Evolutionary conservation across 2,888 invertebrate genomes (phyloP).

Genomic region (Dorcus parallelipipedus): DNA sequence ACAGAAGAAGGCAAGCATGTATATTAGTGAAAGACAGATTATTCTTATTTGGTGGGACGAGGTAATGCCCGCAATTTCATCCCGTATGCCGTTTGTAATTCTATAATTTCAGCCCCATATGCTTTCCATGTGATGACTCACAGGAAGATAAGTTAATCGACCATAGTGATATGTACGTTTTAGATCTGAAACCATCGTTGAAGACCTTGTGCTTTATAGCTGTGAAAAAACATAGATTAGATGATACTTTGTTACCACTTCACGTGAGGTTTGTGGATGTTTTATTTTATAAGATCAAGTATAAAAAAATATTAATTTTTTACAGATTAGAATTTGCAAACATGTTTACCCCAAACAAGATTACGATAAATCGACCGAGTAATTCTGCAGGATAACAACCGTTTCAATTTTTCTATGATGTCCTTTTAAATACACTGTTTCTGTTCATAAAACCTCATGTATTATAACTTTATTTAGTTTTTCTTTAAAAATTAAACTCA

Average conservation of each 20-base stretch:
- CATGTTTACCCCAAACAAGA: constrained; percentile 69
- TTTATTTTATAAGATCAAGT: neutral
- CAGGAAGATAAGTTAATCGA: constrained; percentile 62
- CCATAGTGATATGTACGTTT: constrained; percentile 77
- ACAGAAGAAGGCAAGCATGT: constrained; percentile 76
- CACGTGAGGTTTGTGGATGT: constrained; percentile 58
- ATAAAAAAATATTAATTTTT: constrained; percentile 30
- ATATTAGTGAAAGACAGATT: constrained; percentile 69
- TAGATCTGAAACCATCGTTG: constrained; percentile 75
- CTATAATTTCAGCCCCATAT: constrained; percentile 18
- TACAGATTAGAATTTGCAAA: constrained; percentile 63
- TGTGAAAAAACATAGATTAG: constrained; percentile 63
- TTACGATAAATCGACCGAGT: constrained; percentile 52
- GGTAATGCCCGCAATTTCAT: constrained; percentile 50
- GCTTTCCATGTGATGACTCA: constrained; percentile 35
- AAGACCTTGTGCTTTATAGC: constrained; percentile 68
- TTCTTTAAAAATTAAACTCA: too few species aligned
- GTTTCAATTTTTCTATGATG: neutral
- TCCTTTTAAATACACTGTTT: neutral
- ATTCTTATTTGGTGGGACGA: constrained; percentile 89
- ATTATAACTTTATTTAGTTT: too few species aligned
- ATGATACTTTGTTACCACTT: constrained; percentile 61
- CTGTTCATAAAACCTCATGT: neutral
- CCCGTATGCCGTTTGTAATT: neutral
- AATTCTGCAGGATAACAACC: constrained; percentile 43